These are phyloP conservation scores for Aspidiotus rigidus DNA, from an alignment of 2,888 invertebrate species.

Conservation along the genomic window DNA sequence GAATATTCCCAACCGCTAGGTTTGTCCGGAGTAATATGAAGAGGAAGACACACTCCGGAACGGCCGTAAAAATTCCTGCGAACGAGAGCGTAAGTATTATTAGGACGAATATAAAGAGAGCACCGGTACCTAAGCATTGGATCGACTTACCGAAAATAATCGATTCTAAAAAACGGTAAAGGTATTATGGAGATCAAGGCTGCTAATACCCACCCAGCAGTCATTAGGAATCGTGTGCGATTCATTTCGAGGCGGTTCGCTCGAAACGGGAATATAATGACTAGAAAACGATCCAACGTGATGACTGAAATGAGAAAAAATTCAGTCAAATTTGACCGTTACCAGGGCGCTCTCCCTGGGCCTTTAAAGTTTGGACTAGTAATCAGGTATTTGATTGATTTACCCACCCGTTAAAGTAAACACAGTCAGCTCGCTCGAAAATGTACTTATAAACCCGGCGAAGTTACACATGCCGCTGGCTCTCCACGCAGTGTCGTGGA, in stretches of 20 bases:
- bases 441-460: slow-evolving; percentile 43
- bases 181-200: slow-evolving; percentile 42
- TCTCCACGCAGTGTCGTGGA: slow-evolving; percentile 42
- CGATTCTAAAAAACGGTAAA: slow-evolving; percentile 41
- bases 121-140: neutral
- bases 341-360: neutral
- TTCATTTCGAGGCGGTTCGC: slow-evolving; percentile 41
- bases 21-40: slow-evolving; percentile 47
- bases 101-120: neutral
- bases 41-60: slow-evolving; percentile 48
- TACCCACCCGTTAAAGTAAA: slow-evolving; percentile 42
- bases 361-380: neutral
- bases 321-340: too few relatives aligned
- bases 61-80: slow-evolving; percentile 46
- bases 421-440: slow-evolving; percentile 43
- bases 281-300: slow-evolving; percentile 41
- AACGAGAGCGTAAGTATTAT: neutral
- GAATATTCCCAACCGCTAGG: slow-evolving; percentile 49
- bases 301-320: neutral
- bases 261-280: slow-evolving; percentile 43
- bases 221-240: slow-evolving; percentile 42
- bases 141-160: slow-evolving; percentile 43
- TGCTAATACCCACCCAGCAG: slow-evolving; percentile 42
- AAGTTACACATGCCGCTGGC: slow-evolving; percentile 41
- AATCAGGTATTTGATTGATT: neutral